These are phyloP conservation scores for Sebastes taczanowskii DNA, from an alignment of 2,797 vertebrate species.

Conservation along the genomic window DNA sequence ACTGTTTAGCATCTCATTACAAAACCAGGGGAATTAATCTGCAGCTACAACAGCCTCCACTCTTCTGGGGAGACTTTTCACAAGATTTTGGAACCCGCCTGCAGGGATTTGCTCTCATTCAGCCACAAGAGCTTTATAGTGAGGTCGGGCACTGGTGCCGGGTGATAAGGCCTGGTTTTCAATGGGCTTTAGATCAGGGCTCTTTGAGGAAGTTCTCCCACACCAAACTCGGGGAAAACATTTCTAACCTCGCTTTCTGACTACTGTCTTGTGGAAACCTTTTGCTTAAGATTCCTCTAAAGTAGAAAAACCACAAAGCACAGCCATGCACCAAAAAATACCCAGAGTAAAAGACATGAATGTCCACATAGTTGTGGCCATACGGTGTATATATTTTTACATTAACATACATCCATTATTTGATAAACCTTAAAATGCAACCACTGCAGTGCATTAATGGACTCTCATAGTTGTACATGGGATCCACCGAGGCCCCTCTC, in stretches of 20 bases:
- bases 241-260: slow-evolving; percentile 1
- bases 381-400: background rate
- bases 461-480: slow-evolving; percentile 31
- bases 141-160: slow-evolving; percentile 37
- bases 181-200: slow-evolving; percentile 44
- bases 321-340: background rate
- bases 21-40: slow-evolving; percentile 16
- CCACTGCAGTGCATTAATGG: slow-evolving; percentile 7
- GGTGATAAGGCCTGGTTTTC: slow-evolving; percentile 37
- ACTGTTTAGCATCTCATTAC: slow-evolving; percentile 19
- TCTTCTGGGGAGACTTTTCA: slow-evolving; percentile 3
- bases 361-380: background rate
- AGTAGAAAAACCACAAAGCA: background rate
- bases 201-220: slow-evolving; percentile 20
- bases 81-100: slow-evolving; percentile 27
- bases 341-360: background rate
- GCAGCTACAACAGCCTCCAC: background rate
- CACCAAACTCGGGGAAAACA: slow-evolving; percentile 13
- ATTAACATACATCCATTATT: slow-evolving; percentile 10
- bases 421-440: slow-evolving; percentile 9
- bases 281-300: background rate
- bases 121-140: slow-evolving; percentile 43
- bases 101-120: slow-evolving; percentile 45
- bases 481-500: slow-evolving; percentile 46
- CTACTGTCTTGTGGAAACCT: background rate